Evolutionary conservation across 2,888 invertebrate species (phyloP), one percentile per base, ranked within the genome.

Genomic region (Oligia fasciuncula): DNA sequence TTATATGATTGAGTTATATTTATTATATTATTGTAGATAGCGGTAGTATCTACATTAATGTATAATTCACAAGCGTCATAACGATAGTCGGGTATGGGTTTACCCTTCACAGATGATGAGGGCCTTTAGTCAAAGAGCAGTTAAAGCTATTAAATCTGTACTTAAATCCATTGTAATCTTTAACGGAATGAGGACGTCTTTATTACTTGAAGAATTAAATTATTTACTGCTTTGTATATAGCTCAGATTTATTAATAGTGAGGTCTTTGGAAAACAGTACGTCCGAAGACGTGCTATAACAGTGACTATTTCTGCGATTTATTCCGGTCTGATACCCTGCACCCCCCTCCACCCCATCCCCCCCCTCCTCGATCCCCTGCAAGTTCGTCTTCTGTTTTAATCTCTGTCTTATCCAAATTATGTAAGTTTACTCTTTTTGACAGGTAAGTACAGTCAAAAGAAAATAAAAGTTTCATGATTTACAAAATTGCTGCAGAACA

Each of bases 1-100:
- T 74, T 19, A 68, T 43, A 68, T 74, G 9, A 82, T 70, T 63
- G 66, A 46, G 66, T 71, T 81, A 65, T 13, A 63, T 71, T 57
- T 49, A 70, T 49, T 67, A 40, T 40, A 76, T 82, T 49, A 40
- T 29, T 5, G 70, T 35, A 66, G 69, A 19, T 13, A 17, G n/a
- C 23, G 40, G 8, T 35, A n/a, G 23, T 46, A n/a, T n/a, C 65
- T 65, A 62, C n/a, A 54, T 73, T 57, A 23, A 83, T 83, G 57
- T 62, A 60, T 29, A 67, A 74, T 72, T 74, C 54, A 83, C 68
- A 40, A 71, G 35, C 46, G 60, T 65, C 73, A 74, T 40, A 9
- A 68, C 19, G 63, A 69, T 74, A 62, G 86, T 78, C 57, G 29
- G 62, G 14, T 62, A 6, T 29, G 29, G 14, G 29, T 62, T 29